phyloP scores from a whole-genome alignment of 2,797 vertebrate species.

The Euthynnus affinis region DNA sequence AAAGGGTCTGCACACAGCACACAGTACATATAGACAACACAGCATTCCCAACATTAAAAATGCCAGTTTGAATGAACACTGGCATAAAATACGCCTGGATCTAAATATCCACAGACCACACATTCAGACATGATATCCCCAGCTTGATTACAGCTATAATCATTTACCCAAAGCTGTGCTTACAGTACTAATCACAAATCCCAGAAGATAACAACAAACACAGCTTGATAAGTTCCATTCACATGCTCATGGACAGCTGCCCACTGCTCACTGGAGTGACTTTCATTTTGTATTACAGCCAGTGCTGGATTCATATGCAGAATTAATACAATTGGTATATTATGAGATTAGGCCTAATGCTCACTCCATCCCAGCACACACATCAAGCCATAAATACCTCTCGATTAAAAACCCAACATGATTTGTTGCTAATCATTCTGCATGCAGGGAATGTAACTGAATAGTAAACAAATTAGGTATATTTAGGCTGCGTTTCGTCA shows the following conservation, averaged over 20 bases:
- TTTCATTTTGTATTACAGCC: constrained; percentile 61
- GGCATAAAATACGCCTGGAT: constrained; percentile 3
- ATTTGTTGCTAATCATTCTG: constrained; percentile 66
- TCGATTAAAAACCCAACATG: constrained; percentile 58
- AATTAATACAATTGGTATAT: constrained; percentile 65
- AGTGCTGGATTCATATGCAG: constrained; percentile 39
- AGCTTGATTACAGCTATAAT: constrained; percentile 55
- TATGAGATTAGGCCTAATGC: constrained; percentile 71
- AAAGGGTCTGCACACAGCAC: constrained; percentile 3
- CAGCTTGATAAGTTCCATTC: constrained; percentile 59
- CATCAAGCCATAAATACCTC: constrained; percentile 59
- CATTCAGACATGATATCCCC: constrained; percentile 34
- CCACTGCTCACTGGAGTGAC: constrained; percentile 54
- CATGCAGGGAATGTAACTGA: constrained; percentile 48
- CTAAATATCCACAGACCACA: constrained; percentile 41
- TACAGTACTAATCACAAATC: constrained; percentile 59
- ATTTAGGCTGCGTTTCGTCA: constrained; percentile 62
- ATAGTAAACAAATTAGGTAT: constrained; percentile 60
- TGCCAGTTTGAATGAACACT: constrained; percentile 16
- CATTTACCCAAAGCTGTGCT: constrained; percentile 51
- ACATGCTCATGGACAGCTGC: constrained; percentile 57
- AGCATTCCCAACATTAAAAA: constrained; percentile 30
- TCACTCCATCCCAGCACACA: constrained; percentile 42
- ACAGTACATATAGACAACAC: background rate
- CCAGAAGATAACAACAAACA: constrained; percentile 59